phyloP scores from a whole-genome alignment of 2,113 vertebrate genomes.

The Fregetta grallaria region DNA sequence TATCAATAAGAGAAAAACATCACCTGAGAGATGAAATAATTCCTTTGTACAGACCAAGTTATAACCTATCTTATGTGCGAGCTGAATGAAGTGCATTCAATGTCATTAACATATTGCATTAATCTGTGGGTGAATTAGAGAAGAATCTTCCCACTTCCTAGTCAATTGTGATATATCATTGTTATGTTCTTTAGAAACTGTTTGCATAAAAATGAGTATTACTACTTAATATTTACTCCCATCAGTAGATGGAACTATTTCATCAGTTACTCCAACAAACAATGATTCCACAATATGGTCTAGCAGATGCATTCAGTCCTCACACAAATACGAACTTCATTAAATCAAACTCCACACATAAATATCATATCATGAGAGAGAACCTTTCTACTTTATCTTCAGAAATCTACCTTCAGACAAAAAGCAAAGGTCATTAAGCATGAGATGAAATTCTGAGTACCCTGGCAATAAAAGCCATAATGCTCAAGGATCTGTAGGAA shows the following conservation, averaged over 20 bases:
- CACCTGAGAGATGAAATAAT: not conserved
- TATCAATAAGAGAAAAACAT: not conserved
- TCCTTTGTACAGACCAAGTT: not conserved
- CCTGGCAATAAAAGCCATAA: not conserved
- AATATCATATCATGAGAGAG: not conserved
- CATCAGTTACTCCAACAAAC: not conserved
- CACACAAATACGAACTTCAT: not conserved
- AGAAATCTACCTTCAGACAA: conserved; percentile 5
- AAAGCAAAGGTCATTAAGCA: not conserved
- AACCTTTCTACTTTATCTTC: not conserved
- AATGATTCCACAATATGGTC: not conserved
- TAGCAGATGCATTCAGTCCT: not conserved
- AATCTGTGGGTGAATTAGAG: not conserved
- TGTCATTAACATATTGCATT: not conserved
- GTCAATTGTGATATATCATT: not conserved
- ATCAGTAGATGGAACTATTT: not conserved
- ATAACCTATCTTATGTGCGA: not conserved
- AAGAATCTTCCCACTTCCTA: not conserved
- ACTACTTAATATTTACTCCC: not conserved
- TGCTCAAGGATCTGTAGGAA: not conserved
- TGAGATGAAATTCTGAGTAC: not conserved
- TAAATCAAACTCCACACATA: not conserved
- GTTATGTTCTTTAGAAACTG: not conserved
- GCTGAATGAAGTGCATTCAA: not conserved
- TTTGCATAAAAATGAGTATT: not conserved